Evolutionary conservation across 1,140 invertebrate genomes (phyloP).

Genomic region (Lasioglossum baleicum): DNA sequence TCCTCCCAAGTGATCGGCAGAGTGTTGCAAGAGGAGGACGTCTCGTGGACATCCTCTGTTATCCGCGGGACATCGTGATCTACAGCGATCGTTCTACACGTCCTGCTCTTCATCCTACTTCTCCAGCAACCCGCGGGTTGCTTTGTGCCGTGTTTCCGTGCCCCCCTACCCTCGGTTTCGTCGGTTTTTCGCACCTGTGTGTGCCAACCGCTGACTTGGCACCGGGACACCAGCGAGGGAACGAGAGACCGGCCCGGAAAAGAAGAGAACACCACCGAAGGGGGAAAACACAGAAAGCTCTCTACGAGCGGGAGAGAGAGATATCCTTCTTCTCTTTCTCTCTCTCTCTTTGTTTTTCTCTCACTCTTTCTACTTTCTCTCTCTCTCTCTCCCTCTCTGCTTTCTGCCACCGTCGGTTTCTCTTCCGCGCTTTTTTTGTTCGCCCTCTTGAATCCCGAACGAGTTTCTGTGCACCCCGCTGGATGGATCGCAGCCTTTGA

Average conservation of each 20-base stretch:
- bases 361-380: no score
- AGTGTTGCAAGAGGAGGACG: not conserved
- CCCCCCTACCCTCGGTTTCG: not conserved
- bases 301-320: not conserved
- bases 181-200: slow-evolving; percentile 17
- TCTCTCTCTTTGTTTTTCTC: no score
- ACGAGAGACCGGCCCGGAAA: not conserved
- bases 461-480: slow-evolving; percentile 6
- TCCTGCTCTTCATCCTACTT: no score
- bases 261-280: not conserved
- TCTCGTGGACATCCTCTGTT: no score
- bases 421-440: not conserved
- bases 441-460: not conserved
- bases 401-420: not conserved
- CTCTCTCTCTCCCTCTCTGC: no score
- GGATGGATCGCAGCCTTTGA: slow-evolving; percentile 37
- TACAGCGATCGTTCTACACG: no score
- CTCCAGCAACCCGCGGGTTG: no score
- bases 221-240: not conserved
- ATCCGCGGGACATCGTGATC: no score
- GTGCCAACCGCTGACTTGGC: not conserved
- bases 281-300: not conserved
- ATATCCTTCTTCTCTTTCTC: no score
- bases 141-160: slow-evolving; percentile 4
- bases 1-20: not conserved